Conservation (phyloP, 2,113 vertebrate species). For the Bufo bufo region DNA sequence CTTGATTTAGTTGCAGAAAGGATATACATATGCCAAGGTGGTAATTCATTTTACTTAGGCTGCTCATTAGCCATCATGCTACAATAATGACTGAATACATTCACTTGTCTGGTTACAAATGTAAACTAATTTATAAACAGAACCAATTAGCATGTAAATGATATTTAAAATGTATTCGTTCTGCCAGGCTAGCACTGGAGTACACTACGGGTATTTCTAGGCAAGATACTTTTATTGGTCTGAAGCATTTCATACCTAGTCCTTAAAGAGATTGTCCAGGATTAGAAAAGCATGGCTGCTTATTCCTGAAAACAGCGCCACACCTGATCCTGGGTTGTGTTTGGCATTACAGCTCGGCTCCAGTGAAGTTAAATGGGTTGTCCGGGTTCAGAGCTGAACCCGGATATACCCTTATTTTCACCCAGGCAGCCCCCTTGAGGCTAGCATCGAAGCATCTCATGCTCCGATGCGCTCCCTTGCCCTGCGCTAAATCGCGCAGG, state of each 20-base stretch:
- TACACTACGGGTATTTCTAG: not conserved
- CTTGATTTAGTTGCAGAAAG: slow-evolving; percentile 20
- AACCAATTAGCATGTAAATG: slow-evolving; percentile 45
- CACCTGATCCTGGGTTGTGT: too few relatives aligned
- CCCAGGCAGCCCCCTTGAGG: too few relatives aligned
- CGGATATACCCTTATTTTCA: too few relatives aligned
- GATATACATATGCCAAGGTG: slow-evolving; percentile 42
- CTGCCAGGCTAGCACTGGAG: not conserved
- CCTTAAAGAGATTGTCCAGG: not conserved
- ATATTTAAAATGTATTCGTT: not conserved
- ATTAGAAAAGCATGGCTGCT: too few relatives aligned
- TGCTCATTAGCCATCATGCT: slow-evolving; percentile 37
- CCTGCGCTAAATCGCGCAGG: too few relatives aligned
- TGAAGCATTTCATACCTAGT: not conserved
- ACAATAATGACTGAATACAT: slow-evolving; percentile 52
- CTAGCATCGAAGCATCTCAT: too few relatives aligned
- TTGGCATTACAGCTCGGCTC: not conserved
- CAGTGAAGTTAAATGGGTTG: too few relatives aligned
- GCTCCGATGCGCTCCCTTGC: too few relatives aligned
- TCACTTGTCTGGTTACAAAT: slow-evolving; percentile 20
- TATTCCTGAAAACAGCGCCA: not conserved
- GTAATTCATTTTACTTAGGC: slow-evolving; percentile 46
- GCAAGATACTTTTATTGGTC: not conserved
- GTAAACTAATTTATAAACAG: slow-evolving; percentile 52
- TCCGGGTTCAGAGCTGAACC: too few relatives aligned